Base-by-base conservation (phyloP, 2,797 vertebrate genomes). In the Tinamus major region DNA sequence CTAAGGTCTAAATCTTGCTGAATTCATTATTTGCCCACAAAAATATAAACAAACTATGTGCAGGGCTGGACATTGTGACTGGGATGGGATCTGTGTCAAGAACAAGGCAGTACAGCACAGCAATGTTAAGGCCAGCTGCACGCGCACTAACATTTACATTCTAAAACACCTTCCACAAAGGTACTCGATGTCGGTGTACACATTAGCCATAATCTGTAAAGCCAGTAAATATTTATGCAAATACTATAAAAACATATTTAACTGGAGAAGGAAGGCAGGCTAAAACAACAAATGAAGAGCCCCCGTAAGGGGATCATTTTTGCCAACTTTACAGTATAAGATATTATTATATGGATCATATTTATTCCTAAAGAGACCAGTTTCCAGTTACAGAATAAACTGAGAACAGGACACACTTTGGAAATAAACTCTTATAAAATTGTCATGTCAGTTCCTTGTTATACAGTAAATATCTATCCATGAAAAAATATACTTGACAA, bases 1-100 rank as follows among this genome's bases (percentile, higher is more conserved):
- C 81, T 71, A 67, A 84, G 23, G 48, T 64, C 48, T 79, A 44
- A 64, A 59, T 63, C 55, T 75, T 81, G 55, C 81, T 85, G 61
- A 90, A 94, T 51, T 93, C 61, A 68, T 78, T 90, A 68, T 33
- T 53, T 82, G 44, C 41, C 41, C n/a, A 62, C 85, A 74, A 91
- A 85, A 58, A 55, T 33, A 72, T 35, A 89, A 89, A 80, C 13
- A 62, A 71, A 72, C 85, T 91, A 83, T 76, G 65, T 85, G 35
- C 26, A 62, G 59, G 35, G 48, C 70, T 77, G 61, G 61, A 82
- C 26, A 48, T 26, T 21, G 26, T 55, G 71, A 81, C 55, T 78
- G 55, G 55, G 33, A 58, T 3, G 71, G 23, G 26, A 39, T 76
- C 51, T 51, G 15, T 3, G 5, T 92, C 86, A 89, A 79, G 68